Evolutionary conservation across 2,888 invertebrate species (phyloP), one percentile per base, ranked within the genome.

Genomic region (Cheilosia urbana): DNA sequence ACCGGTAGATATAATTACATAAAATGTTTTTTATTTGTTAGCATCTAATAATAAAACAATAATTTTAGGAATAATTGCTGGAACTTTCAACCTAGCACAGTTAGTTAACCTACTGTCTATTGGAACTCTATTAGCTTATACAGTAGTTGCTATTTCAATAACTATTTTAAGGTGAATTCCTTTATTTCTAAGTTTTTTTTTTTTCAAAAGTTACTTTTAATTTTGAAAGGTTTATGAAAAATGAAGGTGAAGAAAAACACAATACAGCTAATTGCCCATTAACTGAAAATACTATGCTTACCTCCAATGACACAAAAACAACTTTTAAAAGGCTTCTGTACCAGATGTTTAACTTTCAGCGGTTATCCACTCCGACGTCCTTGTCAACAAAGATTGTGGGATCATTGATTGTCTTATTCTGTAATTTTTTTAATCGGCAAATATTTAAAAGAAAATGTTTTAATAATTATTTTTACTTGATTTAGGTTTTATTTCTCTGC

Each of bases 51-150:
- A 58, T 6, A 21, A 30, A 53, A 49, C 4, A 4, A 15, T 30
- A 11, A 1, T 65, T 81, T 24, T 90, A 95, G 97, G 96, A 27
- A 92, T 96, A 0, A 93, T 98, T 90, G 96, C 98, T 0, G 96
- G 97, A 88, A 92, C 97, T 66, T 96, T 98, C 90, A 96, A 98
- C 90, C 93, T 98, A 81, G 94, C 95, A 13, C 96, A 97, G 88
- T 93, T 98, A 65, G 96, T 98, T 24, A 96, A 96, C 90, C 96
- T 98, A 94, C 96, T 98, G 95, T 97, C 97, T 0, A 97, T 98
- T 89, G 97, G 97, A 6, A 97, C 97, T 0, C 92, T 97, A 21
- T 93, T 97, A 72, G 97, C 97, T 0, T 98, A 98, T 91, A 96
- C 97, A 0, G 96, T 98, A 91, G 98, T 98, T 2, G 97, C 97